Evolutionary conservation across 1,140 invertebrate species (phyloP), one percentile per base, ranked within the genome.

Genomic region (Scylla paramamosain): DNA sequence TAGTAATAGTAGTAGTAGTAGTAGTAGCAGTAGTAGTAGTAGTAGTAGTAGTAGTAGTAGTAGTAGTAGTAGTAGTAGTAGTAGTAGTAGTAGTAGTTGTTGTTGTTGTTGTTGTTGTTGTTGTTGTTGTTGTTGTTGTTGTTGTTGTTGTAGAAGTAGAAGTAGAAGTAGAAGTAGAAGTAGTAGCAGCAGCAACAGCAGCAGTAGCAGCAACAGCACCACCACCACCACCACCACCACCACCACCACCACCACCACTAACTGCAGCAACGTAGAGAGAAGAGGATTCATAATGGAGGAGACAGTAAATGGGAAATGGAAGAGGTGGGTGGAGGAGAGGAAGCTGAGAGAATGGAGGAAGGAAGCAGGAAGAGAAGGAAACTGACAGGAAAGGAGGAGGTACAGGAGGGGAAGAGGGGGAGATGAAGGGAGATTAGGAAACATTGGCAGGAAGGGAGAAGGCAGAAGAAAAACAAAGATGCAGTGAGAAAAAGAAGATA

Each of bases 11-110:
- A 77, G 67, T 2, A 77, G 67, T 77, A 77, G 67, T 0, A 77
- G 67, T 77, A 77, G 67, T n/a, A 77, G 67, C 6, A 77, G 67
- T 12, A 77, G 67, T 77, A 77, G 67, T 12, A 77, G 67, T 77
- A 77, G 67, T n/a, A 77, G 67, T n/a, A 77, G 59, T 67, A 67
- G 59, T 67, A 67, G 59, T 67, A 67, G 59, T 67, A 67, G 59
- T 67, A 67, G 59, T 67, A 67, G 67, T 12, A 77, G 67, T 77
- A n/a, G 67, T 12, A 77, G 67, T 77, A 77, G 67, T n/a, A 77
- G 67, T n/a, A 77, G 67, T 12, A 77, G 67, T 77, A 77, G 59
- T 67, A 67, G 59, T 67, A 67, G 59, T 67, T 10, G 59, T 67
- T 10, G 59, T 48, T 7, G 46, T 48, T 7, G 46, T 48, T 7